phyloP scores from a whole-genome alignment of 2,888 invertebrate species.

The Ochlodes sylvanus region DNA sequence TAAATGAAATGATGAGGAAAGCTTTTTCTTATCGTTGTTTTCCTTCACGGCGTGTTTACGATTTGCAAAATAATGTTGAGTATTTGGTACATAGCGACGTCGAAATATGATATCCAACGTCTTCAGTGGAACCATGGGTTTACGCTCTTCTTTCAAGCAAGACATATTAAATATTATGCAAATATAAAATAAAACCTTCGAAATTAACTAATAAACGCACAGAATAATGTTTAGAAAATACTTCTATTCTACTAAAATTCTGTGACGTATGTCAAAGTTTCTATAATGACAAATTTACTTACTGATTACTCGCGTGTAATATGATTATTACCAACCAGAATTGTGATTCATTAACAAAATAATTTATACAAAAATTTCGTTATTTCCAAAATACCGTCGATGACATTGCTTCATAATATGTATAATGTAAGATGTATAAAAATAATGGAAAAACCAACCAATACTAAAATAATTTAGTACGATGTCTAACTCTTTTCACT shows the following conservation, averaged over 20 bases:
- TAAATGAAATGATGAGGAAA: conserved; percentile 62
- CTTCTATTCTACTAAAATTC: not conserved
- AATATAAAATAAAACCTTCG: conserved; percentile 1
- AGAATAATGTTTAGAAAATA: conserved; percentile 10
- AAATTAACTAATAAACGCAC: conserved; percentile 7
- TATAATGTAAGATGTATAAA: too few species aligned
- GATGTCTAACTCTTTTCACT: conserved; percentile 48
- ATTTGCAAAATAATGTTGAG: conserved; percentile 78
- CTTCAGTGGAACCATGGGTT: conserved; percentile 75
- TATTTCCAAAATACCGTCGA: too few species aligned
- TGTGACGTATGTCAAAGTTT: conserved; percentile 3
- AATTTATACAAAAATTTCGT: too few species aligned
- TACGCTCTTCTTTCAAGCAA: conserved; percentile 65
- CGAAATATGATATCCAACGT: conserved; percentile 76
- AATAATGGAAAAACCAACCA: too few species aligned
- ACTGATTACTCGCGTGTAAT: not conserved
- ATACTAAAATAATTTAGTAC: too few species aligned
- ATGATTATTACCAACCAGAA: too few species aligned
- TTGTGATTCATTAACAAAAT: too few species aligned
- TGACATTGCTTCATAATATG: too few species aligned
- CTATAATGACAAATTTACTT: not conserved
- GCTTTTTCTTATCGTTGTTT: conserved; percentile 52
- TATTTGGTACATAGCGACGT: conserved; percentile 74
- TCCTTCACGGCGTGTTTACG: conserved; percentile 62
- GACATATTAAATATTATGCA: conserved; percentile 53